phyloP scores from a whole-genome alignment of 2,888 invertebrate genomes.

The Molanna angustata region DNA sequence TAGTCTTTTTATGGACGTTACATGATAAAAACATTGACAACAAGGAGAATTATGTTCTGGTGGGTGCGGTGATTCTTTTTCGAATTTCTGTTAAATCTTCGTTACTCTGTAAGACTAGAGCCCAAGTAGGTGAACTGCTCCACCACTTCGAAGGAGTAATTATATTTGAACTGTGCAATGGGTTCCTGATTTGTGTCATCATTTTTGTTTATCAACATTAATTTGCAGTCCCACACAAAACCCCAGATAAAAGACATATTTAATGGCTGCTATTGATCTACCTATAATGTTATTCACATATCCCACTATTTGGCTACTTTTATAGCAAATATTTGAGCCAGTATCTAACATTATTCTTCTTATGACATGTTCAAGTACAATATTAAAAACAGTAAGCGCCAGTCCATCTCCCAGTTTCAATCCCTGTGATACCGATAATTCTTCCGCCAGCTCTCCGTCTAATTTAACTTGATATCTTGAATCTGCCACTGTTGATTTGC shows the following conservation, averaged over 20 bases:
- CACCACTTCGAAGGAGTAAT: not conserved
- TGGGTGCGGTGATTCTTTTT: not conserved
- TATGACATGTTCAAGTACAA: not conserved
- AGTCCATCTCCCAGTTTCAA: constrained; percentile 1
- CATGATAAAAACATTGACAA: not conserved
- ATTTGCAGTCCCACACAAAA: not conserved
- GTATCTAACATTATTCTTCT: not conserved
- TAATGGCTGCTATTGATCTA: not conserved
- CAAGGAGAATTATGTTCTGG: not conserved
- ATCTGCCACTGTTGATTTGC: constrained; percentile 1
- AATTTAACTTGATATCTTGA: constrained; percentile 2
- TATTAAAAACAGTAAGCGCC: not conserved
- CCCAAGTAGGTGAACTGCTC: not conserved
- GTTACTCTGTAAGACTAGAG: not conserved
- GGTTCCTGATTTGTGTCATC: not conserved
- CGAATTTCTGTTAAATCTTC: not conserved
- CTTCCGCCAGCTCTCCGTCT: constrained; percentile 2
- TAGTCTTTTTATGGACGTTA: no score
- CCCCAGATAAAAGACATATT: not conserved
- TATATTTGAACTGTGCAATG: not conserved
- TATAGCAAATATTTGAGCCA: not conserved
- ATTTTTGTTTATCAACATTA: not conserved
- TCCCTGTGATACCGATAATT: constrained; percentile 3
- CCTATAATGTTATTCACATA: not conserved
- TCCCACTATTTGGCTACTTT: not conserved